Conservation (phyloP, 2,888 invertebrate genomes). For the Serripes groenlandicus region DNA sequence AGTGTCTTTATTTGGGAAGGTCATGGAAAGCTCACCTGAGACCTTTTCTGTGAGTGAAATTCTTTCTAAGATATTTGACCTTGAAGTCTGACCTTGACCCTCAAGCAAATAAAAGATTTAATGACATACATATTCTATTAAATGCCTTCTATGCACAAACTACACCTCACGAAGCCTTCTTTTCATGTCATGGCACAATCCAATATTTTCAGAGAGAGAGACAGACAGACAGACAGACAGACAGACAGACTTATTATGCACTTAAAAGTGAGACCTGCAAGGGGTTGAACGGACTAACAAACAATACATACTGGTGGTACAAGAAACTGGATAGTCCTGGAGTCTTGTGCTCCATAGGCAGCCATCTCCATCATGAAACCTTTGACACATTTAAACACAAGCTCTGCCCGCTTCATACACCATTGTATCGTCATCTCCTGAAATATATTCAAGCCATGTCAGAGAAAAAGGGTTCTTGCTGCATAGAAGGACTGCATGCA, state of each 20-base stretch:
- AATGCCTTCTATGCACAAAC: no score
- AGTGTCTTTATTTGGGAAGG: no score
- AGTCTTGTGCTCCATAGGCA: conserved; percentile 89
- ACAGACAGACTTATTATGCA: no score
- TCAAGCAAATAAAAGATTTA: no score
- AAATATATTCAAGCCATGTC: neutral
- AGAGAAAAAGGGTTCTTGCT: neutral
- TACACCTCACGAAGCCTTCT: no score
- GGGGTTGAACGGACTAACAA: no score
- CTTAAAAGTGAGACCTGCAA: no score
- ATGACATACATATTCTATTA: no score
- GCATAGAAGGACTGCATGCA: no score
- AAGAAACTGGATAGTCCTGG: conserved; percentile 92
- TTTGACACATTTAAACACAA: conserved; percentile 99
- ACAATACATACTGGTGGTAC: conserved; percentile 92
- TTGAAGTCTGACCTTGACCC: no score
- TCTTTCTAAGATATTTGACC: no score
- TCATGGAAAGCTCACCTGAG: no score
- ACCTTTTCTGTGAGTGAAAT: neutral
- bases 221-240: neutral
- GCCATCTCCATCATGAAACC: conserved; percentile 99
- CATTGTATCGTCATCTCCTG: conserved; percentile 95
- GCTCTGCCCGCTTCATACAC: conserved; percentile 98
- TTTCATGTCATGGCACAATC: neutral
- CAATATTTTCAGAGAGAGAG: neutral